Evolutionary conservation across 2,888 invertebrate species (phyloP).

Genomic region (Neria commutata): DNA sequence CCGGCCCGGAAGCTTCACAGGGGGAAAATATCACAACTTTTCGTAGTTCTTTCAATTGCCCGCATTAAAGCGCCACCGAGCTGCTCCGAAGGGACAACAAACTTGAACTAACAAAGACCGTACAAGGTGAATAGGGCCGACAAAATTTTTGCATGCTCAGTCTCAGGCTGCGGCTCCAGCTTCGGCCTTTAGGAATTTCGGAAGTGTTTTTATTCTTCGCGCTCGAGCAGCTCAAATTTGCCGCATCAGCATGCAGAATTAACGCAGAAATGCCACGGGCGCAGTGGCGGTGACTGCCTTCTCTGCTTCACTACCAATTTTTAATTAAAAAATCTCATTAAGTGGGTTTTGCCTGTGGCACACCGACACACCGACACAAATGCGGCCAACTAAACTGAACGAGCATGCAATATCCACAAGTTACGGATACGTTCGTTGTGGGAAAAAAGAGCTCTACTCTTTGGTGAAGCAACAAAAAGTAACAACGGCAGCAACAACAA

Average conservation of each 20-base stretch:
- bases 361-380: constrained; percentile 13
- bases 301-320: constrained; percentile 6
- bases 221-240: constrained; percentile 8
- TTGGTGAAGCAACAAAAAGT: background rate
- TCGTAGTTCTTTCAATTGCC: too few relatives aligned
- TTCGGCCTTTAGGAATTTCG: constrained; percentile 3
- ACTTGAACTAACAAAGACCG: too few relatives aligned
- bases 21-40: too few relatives aligned
- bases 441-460: background rate
- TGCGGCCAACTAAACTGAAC: constrained; percentile 13
- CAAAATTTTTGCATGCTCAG: too few relatives aligned
- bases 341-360: constrained; percentile 27
- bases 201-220: constrained; percentile 18
- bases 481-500: background rate
- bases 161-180: too few relatives aligned
- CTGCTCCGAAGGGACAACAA: too few relatives aligned
- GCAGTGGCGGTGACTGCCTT: background rate
- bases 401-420: background rate
- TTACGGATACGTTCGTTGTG: background rate
- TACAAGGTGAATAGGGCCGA: too few relatives aligned
- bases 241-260: constrained; percentile 18
- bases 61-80: too few relatives aligned
- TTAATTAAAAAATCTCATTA: constrained; percentile 37
- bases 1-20: too few relatives aligned
- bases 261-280: constrained; percentile 7